These are phyloP conservation scores for Chelonoidis abingdonii DNA, from an alignment of 2,113 vertebrate genomes.

Conservation along the genomic window DNA sequence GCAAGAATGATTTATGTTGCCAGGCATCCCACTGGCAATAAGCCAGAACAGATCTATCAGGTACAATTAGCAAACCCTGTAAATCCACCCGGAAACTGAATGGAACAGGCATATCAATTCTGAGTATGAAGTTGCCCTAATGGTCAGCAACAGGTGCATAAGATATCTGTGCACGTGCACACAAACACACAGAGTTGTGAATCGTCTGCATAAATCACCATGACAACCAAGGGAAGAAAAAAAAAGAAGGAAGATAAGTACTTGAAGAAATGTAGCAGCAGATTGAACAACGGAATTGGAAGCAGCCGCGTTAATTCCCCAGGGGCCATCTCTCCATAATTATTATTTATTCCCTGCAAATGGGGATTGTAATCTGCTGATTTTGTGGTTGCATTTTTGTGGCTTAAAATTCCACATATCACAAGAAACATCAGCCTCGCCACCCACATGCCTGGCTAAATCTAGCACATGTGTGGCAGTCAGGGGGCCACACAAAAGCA, in stretches of 20 bases:
- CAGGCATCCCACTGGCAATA: slow-evolving; percentile 32
- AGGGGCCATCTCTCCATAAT: slow-evolving; percentile 59
- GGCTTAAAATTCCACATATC: slow-evolving; percentile 74
- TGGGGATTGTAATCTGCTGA: slow-evolving; percentile 74
- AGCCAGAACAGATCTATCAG: slow-evolving; percentile 53
- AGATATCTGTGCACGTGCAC: slow-evolving; percentile 20
- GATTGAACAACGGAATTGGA: slow-evolving; percentile 46
- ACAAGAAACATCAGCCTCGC: slow-evolving; percentile 59
- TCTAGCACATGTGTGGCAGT: slow-evolving; percentile 66
- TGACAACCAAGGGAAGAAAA: slow-evolving; percentile 10
- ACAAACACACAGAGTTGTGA: slow-evolving; percentile 6
- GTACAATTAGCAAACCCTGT: slow-evolving; percentile 39
- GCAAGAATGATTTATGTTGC: slow-evolving; percentile 65
- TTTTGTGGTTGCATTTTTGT: slow-evolving; percentile 73
- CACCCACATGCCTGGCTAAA: slow-evolving; percentile 66
- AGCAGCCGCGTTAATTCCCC: slow-evolving; percentile 62
- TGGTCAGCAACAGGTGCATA: slow-evolving; percentile 54
- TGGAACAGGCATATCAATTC: not conserved
- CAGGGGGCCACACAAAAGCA: slow-evolving; percentile 39
- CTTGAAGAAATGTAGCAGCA: slow-evolving; percentile 23
- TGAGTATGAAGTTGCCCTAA: not conserved
- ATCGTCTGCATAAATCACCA: slow-evolving; percentile 47
- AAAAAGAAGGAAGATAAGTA: fast-evolving
- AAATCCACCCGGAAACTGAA: slow-evolving; percentile 44
- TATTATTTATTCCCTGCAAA: slow-evolving; percentile 75